Evolutionary conservation across 2,797 vertebrate genomes (phyloP), one percentile per base, ranked within the genome.

Genomic region (Labroides dimidiatus): DNA sequence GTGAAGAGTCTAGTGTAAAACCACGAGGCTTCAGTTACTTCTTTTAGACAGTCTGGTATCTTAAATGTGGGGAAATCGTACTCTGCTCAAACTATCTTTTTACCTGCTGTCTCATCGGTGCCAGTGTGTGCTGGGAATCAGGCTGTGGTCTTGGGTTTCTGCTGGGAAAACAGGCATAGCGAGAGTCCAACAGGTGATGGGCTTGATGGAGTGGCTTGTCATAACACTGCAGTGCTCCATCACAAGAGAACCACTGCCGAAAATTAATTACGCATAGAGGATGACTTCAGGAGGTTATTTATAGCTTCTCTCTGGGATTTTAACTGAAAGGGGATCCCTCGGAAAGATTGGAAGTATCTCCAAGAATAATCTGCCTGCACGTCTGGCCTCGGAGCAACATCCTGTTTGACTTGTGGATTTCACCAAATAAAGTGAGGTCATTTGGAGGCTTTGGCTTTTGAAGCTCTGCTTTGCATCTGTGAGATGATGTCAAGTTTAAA

Each of bases 231-330:
- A 36, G 65, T 21, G 15, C 75, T 70, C 76, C 80, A 65, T 72
- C 61, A 65, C 69, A 19, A 45, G 54, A 37, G 62, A 77, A 69
- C 69, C 59, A 24, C 82, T 51, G 61, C 66, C 80, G 83, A 74
- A 89, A 92, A 93, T 93, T 91, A 93, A 92, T 93, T 90, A 90
- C 81, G 44, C 72, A 56, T 85, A 76, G 64, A 69, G 77, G 72
- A 81, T 85, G 90, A 86, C 82, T 86, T 83, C 82, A 80, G 77
- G 51, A 10, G 48, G 55, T 89, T 92, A 93, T 93, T 92, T 91
- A 91, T 91, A 87, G 81, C 50, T 61, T 39, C 21, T 74, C 78
- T 58, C 45, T 1, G 3, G 68, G 75, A 72, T 43, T 68, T 66
- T 52, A 62, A 54, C 21, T 55, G 89, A 86, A 86, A 90, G 70